Evolutionary conservation across 2,113 vertebrate species (phyloP), one percentile per base, ranked within the genome.

Genomic region (Ictalurus punctatus): DNA sequence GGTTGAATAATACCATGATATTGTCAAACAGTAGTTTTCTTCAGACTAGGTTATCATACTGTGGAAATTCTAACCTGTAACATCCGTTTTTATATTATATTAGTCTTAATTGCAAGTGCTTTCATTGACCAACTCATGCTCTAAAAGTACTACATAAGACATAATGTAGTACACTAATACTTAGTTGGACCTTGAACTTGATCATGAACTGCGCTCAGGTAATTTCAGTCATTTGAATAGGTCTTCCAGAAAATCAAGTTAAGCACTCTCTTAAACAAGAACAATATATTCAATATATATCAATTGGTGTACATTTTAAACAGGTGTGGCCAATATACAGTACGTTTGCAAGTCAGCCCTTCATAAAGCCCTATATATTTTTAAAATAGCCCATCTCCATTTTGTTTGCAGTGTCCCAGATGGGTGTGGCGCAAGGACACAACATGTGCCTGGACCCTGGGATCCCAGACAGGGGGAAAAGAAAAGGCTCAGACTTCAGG

Each of bases 401-500:
- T 61, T 86, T 44, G 80, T 58, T 40, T 95, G 92, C 95, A 99
- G 98, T 99, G 96, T 99, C 98, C 93, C 98, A 99, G 96, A 98
- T 98, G 97, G 98, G 98, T 91, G 98, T 99, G 87, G 98, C 97
- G 86, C 98, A 99, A 96, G 98, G 98, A 92, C 98, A 98, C 96
- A 98, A 99, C 96, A 98, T 99, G 97, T 99, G 98, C 95, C 98
- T 98, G 92, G 98, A 99, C 93, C 98, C 98, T 76, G 98, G 98
- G 93, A 97, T 98, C 94, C 98, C 98, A 5, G 98, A 99, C 94
- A 96, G 97, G 93, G 98, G 98, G 89, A 99, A 98, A 97, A 97
- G 98, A 95, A 99, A 99, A 97, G 98, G 98, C 92, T 96, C 96
- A 37, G 98, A 99, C 92, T 99, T 98, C 95, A 97, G 98, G 98